Base-by-base conservation (phyloP, 1,140 invertebrate genomes). In the Drosophila carrolli region DNA sequence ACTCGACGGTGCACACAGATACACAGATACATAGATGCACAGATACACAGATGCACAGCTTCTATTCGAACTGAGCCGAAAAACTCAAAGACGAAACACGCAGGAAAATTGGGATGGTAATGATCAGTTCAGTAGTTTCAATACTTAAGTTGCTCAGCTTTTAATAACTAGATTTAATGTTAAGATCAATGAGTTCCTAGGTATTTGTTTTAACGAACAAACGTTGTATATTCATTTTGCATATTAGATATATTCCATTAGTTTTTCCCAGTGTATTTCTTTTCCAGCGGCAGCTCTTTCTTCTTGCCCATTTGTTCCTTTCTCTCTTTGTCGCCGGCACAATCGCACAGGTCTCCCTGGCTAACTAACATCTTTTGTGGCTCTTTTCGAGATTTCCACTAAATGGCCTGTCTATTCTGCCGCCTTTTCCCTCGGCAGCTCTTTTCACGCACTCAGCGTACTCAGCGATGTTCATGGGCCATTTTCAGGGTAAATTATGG, bases 401-500 rank as follows among this genome's bases (percentile, higher is more conserved):
- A 83, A 83, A 79, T 56, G 71, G 48, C 68, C 63, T 65, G 47
- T 41, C 75, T 63, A 62, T 77, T 81, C 53, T 23, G 40, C 37
- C 38, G 14, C 2, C 27, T 32, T 50, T 40, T 29, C 35, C 65
- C 55, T 53, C 41, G 13, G 29, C 56, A 11, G 47, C 66, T 53
- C 61, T 65, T 53, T 66, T 44, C 76, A 78, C 75, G 78, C 75
- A 77, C 67, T 74, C 44, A 19, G n/a, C 32, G 38, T 44, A 56
- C 35, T 44, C 55, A 54, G 37, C 73, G 27, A 46, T 57, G 59
- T 66, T 50, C 58, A 35, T 55, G 57, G 56, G 35, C 56, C 63
- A 50, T 75, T 75, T 83, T 71, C 65, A 79, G 47, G 80, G 80
- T 67, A 72, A 66, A 79, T 83, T 83, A 79, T 71, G 63, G 60